Evolutionary conservation across 2,113 vertebrate genomes (phyloP).

Genomic region (Sarotherodon lohbergeri): DNA sequence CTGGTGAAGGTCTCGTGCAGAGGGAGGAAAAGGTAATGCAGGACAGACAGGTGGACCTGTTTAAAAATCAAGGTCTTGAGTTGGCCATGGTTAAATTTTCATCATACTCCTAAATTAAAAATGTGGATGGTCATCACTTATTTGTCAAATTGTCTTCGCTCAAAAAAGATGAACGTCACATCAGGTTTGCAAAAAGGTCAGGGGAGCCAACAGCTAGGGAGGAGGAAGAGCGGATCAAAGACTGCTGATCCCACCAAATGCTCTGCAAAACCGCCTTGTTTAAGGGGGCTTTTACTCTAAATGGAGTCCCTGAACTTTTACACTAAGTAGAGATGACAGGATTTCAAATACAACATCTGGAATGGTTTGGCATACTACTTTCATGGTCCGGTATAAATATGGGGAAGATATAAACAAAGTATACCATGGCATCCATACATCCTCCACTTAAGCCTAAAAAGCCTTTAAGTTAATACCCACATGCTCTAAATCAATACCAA

Average conservation of each 20-base stretch:
- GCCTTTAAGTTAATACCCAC: constrained; percentile 56
- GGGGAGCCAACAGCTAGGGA: constrained; percentile 14
- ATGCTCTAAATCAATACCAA: constrained; percentile 56
- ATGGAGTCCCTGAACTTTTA: constrained; percentile 51
- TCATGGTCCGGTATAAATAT: constrained; percentile 31
- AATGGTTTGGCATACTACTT: constrained; percentile 56
- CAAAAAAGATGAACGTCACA: constrained; percentile 67
- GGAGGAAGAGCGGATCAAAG: constrained; percentile 51
- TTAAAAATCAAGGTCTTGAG: constrained; percentile 65
- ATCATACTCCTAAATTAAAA: constrained; percentile 74
- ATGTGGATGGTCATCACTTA: constrained; percentile 77
- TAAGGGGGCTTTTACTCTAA: constrained; percentile 56
- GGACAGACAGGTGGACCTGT: constrained; percentile 12
- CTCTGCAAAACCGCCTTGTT: constrained; percentile 54
- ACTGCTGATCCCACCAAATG: constrained; percentile 53
- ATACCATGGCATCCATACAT: constrained; percentile 27
- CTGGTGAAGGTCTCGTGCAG: not conserved
- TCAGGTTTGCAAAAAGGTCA: constrained; percentile 64
- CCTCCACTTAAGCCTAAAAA: constrained; percentile 51
- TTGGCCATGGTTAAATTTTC: constrained; percentile 70
- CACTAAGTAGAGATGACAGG: constrained; percentile 65
- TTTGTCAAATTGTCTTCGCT: constrained; percentile 71
- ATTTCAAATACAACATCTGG: constrained; percentile 67
- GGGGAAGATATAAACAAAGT: constrained; percentile 61
- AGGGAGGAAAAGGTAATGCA: not conserved